Conservation (phyloP, 2,113 vertebrate species). For the Prunella himalayana region DNA sequence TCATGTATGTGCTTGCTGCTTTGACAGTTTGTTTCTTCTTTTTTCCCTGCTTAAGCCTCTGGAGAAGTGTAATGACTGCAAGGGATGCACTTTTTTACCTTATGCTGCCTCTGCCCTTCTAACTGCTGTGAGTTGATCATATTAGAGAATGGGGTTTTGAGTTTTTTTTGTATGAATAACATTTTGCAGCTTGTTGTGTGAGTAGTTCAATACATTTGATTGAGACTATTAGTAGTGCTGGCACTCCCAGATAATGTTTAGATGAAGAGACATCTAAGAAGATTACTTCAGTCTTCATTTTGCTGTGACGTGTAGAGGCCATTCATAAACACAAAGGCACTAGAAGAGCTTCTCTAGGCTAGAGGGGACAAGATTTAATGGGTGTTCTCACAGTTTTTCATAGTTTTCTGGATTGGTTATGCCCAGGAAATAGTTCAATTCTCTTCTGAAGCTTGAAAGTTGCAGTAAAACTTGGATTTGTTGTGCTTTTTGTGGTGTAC, state of each 20-base stretch:
- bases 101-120: neutral
- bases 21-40: slow-evolving; percentile 21
- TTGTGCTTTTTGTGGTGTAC: neutral
- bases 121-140: slow-evolving; percentile 26
- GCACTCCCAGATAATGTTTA: neutral
- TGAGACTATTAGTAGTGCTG: neutral
- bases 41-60: slow-evolving; percentile 40
- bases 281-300: neutral
- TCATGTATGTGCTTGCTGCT: neutral
- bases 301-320: neutral
- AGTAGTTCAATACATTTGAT: neutral
- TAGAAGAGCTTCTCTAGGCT: neutral
- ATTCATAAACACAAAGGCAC: neutral
- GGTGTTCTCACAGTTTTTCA: neutral
- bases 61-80: slow-evolving; percentile 9
- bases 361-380: neutral
- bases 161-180: neutral
- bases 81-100: neutral
- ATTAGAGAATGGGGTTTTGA: neutral
- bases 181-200: neutral
- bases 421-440: neutral
- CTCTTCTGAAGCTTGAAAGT: neutral
- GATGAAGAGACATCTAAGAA: neutral
- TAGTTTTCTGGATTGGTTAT: neutral
- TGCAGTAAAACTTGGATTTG: neutral